phyloP scores from a whole-genome alignment of 1,140 invertebrate species.

The Drosophila burlai region DNA sequence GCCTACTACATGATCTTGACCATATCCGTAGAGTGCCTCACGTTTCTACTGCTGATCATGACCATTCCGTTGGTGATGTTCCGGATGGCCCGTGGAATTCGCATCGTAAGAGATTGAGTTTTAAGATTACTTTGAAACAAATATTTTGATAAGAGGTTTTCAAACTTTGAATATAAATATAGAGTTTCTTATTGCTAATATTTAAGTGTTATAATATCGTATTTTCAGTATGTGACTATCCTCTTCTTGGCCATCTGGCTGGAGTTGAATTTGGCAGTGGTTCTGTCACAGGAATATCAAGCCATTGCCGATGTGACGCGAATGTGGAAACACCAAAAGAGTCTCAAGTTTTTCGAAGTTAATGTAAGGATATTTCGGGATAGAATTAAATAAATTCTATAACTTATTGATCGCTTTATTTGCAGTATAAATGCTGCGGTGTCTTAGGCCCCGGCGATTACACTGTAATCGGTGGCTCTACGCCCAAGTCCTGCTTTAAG shows the following conservation, averaged over 20 bases:
- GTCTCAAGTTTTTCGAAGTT: constrained; percentile 16
- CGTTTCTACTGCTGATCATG: not conserved
- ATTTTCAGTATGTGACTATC: constrained; percentile 18
- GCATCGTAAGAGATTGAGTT: constrained; percentile 31
- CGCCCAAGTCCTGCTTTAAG: constrained; percentile 24
- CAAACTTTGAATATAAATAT: not conserved
- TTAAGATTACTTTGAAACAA: not conserved
- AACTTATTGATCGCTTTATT: not conserved
- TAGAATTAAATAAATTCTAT: not conserved
- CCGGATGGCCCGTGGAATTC: not conserved
- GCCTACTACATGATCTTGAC: not conserved
- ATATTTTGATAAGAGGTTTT: not conserved
- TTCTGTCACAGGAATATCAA: constrained; percentile 27
- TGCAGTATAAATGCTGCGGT: constrained; percentile 52
- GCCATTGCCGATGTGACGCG: not conserved
- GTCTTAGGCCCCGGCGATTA: constrained; percentile 50
- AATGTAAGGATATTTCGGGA: constrained; percentile 3
- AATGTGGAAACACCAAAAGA: not conserved
- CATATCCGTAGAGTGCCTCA: not conserved
- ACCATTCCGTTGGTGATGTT: not conserved
- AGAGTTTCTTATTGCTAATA: no score
- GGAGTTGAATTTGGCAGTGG: constrained; percentile 42
- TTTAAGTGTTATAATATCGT: no score
- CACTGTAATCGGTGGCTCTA: not conserved
- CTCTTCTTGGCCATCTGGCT: constrained; percentile 34